Evolutionary conservation across 1,140 invertebrate genomes (phyloP), one percentile per base, ranked within the genome.

Genomic region (Drosophila ercepeae): DNA sequence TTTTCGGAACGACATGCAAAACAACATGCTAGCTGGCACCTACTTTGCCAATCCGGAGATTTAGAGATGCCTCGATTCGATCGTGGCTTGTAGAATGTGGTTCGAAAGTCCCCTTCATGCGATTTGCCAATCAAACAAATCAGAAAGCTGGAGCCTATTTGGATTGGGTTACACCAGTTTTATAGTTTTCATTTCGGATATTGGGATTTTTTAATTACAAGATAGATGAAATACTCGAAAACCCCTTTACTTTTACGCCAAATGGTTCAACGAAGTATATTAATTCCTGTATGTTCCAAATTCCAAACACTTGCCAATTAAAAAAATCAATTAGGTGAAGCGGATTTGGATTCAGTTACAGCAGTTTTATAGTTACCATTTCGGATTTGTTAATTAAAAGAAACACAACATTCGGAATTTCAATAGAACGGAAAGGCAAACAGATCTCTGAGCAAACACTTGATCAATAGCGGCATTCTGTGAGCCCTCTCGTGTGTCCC

Each of bases 1-100:
- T 50, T 79, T 64, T 60, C 59, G 60, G 76, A 44, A 39, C 36
- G 64, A 67, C 55, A 69, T 75, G 75, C 61, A 59, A 73, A 72
- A 86, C 55, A 88, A 88, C 81, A 88, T 81, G 72, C 76, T 76
- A 74, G 51, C 82, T 86, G 73, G 81, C 81, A 84, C 81, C 81
- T 84, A 76, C 52, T 63, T 59, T 46, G 53, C 53, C 67, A 61
- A 58, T 63, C 39, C 36, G 9, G 29, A 71, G 79, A 78, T 65
- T 74, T 78, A 74, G 58, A 57, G 68, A 70, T 71, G 50, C 14
- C 46, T 60, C 23, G 41, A 14, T 18, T 18, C 39, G 39, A 39
- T 21, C 11, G 18, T 48, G 36, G 36, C n/a, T 1, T 14, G 36
- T 11, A 32, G 49, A 29, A 42, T 45, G 49, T 11, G 23, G 19